Evolutionary conservation across 2,113 vertebrate genomes (phyloP), one percentile per base, ranked within the genome.

Genomic region (Boleophthalmus pectinirostris): DNA sequence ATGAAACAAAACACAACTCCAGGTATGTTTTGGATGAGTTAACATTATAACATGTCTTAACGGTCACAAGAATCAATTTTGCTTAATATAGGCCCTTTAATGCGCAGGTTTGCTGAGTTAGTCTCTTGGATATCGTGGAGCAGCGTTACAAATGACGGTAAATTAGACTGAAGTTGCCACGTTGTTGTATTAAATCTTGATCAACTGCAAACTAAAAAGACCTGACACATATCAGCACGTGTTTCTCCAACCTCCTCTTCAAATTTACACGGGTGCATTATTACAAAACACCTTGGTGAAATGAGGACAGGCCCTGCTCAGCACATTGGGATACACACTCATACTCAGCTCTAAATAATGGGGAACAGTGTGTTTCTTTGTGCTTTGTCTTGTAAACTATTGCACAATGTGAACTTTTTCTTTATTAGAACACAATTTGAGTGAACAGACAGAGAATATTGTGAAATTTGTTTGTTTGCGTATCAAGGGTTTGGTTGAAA

Each of bases 81-180:
- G 21, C 21, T 0, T 57, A 33, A 58, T 75, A 69, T 83, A 74
- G 60, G 69, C n/a, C 65, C 20, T 33, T 46, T 21, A 71, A 67
- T 81, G 45, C 51, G 54, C 35, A 16, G 14, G 43, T 58, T 73
- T 82, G 80, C 81, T 9, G 33, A 35, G 76, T 72, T 80, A 61
- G 68, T 38, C 57, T 66, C 57, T 70, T 46, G 58, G 70, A 72
- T 70, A 33, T 67, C 72, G 64, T 74, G 33, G 46, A 51, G 49
- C 58, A 21, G 73, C 73, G 69, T 71, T 72, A 77, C 69, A 63
- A 72, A 82, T 71, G 53, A 76, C 75, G 68, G 51, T 33, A 71
- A 70, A 68, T 68, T 54, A 23, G 14, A 20, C 53, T 7, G 15
- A 60, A 21, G 74, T 82, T 86, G 74, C 46, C 68, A 70, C 54